Evolutionary conservation across 23 tunicate genomes (phyloP).

Genomic region (Pegea sp.): DNA sequence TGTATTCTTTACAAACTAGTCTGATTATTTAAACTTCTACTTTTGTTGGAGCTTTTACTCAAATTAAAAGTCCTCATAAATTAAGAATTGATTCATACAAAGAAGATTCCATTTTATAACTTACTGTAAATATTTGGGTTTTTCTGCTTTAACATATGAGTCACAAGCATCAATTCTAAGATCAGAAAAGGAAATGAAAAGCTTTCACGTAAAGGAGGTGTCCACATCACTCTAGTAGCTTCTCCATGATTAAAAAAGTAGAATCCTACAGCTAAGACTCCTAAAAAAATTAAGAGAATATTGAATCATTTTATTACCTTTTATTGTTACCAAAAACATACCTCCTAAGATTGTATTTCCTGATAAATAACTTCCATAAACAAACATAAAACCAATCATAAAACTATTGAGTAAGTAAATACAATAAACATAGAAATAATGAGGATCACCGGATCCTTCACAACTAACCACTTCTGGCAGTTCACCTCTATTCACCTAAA

Average conservation of each 20-base stretch:
- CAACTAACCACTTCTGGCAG: conserved; percentile 67
- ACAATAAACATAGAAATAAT: conserved; percentile 84
- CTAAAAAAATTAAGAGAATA: conserved; percentile 12
- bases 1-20: no score
- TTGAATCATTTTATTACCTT: neutral
- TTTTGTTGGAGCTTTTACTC: no score
- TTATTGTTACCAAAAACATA: conserved; percentile 4
- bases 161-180: conserved; percentile 68
- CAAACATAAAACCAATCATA: conserved; percentile 57
- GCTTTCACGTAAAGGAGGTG: conserved; percentile 94
- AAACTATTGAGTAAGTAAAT: conserved; percentile 64
- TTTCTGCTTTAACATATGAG: conserved; percentile 72
- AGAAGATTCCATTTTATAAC: no score
- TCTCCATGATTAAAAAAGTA: conserved; percentile 98
- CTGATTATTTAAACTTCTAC: no score
- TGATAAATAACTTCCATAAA: conserved; percentile 86
- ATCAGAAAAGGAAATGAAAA: conserved; percentile 94
- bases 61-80: no score
- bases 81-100: no score
- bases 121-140: conserved; percentile 40
- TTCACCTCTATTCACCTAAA: conserved; percentile 75
- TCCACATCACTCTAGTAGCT: conserved; percentile 99
- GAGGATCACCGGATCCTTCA: conserved; percentile 95
- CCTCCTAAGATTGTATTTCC: conserved; percentile 81
- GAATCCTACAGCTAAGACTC: conserved; percentile 45